A percentile compares a stretch with the other conserved stretches of the same genome.
Evolutionary conservation across 2,113 vertebrate genomes (phyloP).

Genomic region (Axis porcinus): DNA sequence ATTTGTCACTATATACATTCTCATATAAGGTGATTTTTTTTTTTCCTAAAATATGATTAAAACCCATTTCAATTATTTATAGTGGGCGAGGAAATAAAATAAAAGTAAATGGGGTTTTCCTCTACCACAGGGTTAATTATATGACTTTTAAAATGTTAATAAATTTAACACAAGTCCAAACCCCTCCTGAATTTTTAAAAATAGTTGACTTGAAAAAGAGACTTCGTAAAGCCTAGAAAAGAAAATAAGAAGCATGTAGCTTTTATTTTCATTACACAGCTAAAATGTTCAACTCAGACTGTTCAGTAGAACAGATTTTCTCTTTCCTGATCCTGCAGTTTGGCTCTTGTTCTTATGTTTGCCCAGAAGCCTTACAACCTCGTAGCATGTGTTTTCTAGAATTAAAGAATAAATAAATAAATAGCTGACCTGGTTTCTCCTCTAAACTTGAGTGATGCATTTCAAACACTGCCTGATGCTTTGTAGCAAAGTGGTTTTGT

Average conservation of each 20-base stretch:
- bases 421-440: not conserved
- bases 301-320: not conserved
- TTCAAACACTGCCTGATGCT: not conserved
- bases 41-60: slow-evolving; percentile 83
- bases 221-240: slow-evolving; percentile 21
- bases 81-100: slow-evolving; percentile 58
- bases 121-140: slow-evolving; percentile 21
- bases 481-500: not conserved
- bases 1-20: slow-evolving; percentile 87
- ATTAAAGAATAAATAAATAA: slow-evolving; percentile 16
- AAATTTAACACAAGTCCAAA: slow-evolving; percentile 58
- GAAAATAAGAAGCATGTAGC: slow-evolving; percentile 10
- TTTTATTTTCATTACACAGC: not conserved
- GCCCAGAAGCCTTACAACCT: slow-evolving; percentile 5
- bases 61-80: slow-evolving; percentile 85
- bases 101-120: slow-evolving; percentile 48
- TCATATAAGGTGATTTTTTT: slow-evolving; percentile 80
- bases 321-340: not conserved
- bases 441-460: not conserved
- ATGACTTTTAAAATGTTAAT: slow-evolving; percentile 72
- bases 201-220: not conserved
- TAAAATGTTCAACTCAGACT: not conserved
- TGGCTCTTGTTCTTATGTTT: not conserved
- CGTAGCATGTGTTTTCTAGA: not conserved
- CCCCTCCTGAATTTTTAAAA: slow-evolving; percentile 48